Evolutionary conservation across 2,113 vertebrate genomes (phyloP), one percentile per base, ranked within the genome.

Genomic region (Oryzias melastigma): DNA sequence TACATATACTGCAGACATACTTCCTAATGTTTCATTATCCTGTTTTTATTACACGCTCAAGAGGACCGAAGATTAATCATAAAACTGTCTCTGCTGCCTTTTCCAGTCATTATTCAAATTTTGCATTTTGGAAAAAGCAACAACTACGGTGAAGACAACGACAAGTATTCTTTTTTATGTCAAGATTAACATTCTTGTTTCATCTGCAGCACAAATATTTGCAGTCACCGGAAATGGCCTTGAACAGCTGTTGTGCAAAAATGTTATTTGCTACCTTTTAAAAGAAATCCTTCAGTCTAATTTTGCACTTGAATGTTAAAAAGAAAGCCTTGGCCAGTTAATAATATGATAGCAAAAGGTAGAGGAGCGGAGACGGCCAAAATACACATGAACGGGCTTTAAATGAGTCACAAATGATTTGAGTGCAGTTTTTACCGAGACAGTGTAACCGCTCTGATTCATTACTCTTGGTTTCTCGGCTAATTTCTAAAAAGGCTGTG

Each of bases 241-340:
- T 49, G 25, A 51, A 52, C 67, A 77, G 27, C 64, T 58, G 54
- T 49, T 59, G 62, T 52, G 50, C 57, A 55, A 79, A 76, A 61
- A 64, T 20, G 35, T 4, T n/a, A 18, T 61, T 68, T 47, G 25
- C 64, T 48, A 42, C 51, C 35, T 47, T 60, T 72, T 77, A 35
- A 68, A 42, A 75, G n/a, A 44, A 61, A 65, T 59, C 49, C 45
- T 48, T 62, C 50, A 59, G 40, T 50, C 47, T 62, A 44, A 57
- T 82, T 75, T 65, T 68, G 44, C 71, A 65, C 64, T 62, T 71
- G 64, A 63, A 73, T 75, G 44, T 57, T 56, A 58, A 72, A 75
- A 66, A 69, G 43, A 75, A 78, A 71, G 58, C 45, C 52, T 49
- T 19, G 61, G 58, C 43, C 52, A 58, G 52, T 67, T 54, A 62